Base-by-base conservation (phyloP, 2,888 invertebrate species). In the Epinotia bilunana region DNA sequence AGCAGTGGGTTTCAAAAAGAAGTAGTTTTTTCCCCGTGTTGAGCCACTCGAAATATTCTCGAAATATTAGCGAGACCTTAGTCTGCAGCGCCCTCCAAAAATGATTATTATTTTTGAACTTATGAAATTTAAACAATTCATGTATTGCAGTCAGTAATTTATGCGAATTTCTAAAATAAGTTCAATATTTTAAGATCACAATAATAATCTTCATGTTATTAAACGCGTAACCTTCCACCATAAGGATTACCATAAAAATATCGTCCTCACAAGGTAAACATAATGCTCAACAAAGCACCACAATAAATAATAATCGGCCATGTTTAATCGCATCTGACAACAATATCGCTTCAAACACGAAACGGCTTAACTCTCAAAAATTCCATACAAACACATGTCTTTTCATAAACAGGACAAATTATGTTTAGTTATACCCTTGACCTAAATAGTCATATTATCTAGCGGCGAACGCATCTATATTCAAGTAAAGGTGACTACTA, bases 231-330 rank as follows among this genome's bases (percentile, higher is more conserved):
- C 49, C 18, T 18, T 57, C 28, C 28, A 23, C 58, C 23, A 20
- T 60, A 60, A 46, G 12, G 63, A 20, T 63, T 20, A 20, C 63
- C 63, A 46, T 63, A 63, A 43, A 62, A 63, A 43, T 20, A 63
- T 43, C 43, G 11, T 63, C 43, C 63, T 13, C 23, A 28, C 12
- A 43, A 63, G 43, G 18, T 18, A 18, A 18, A 20, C 43, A n/a
- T 43, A 43, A 43, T 20, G 18, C 13, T 5, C 39, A 43, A 62
- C 62, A 63, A 43, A 43, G 61, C 20, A 57, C 39, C 61, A 61
- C 9, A 5, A 63, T 63, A 63, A 63, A 63, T 43, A 63, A 63
- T 46, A 43, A 43, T 43, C 57, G 20, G 57, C 43, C 28, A 60
- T 28, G 63, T 43, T 43, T 43, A 63, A 63, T 63, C 57, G 11